Percentiles rank a stretch among this genome's conserved stretches.
Conservation (phyloP, 2,113 vertebrate species). For the Cairina moschata region DNA sequence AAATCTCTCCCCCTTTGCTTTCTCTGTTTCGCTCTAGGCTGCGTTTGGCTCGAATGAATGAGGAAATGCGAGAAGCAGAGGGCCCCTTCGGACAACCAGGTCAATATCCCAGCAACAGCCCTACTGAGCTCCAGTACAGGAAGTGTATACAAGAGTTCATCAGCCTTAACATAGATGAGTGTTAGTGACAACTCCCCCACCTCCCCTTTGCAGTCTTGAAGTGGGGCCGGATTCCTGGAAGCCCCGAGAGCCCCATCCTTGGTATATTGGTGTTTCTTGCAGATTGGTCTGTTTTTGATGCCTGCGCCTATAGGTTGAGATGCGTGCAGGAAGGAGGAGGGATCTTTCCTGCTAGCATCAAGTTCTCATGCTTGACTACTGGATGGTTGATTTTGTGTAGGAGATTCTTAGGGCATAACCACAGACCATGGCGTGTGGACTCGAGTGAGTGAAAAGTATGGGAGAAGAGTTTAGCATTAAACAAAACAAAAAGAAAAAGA, state of each 20-base stretch:
- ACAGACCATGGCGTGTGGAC: background rate
- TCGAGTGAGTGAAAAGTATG: background rate
- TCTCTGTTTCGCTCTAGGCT: slow-evolving; percentile 75
- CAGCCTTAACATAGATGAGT: slow-evolving; percentile 92
- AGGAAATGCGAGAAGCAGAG: slow-evolving; percentile 97
- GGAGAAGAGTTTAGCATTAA: background rate
- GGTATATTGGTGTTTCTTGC: slow-evolving; percentile 43
- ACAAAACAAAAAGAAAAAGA: background rate
- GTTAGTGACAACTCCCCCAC: slow-evolving; percentile 74
- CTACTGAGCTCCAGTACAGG: slow-evolving; percentile 96
- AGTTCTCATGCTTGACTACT: slow-evolving; percentile 52
- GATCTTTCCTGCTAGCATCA: background rate
- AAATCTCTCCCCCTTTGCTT: background rate
- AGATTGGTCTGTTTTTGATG: slow-evolving; percentile 34
- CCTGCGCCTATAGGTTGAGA: slow-evolving; percentile 8
- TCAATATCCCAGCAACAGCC: slow-evolving; percentile 90
- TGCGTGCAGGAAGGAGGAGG: background rate
- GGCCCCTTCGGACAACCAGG: slow-evolving; percentile 90
- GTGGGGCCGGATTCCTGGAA: slow-evolving; percentile 24
- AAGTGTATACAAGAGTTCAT: slow-evolving; percentile 99
- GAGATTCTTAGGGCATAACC: background rate
- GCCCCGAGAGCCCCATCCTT: slow-evolving; percentile 34
- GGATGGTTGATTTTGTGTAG: slow-evolving; percentile 28
- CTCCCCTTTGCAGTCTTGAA: slow-evolving; percentile 2
- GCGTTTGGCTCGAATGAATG: slow-evolving; percentile 95